Evolutionary conservation across 1,140 invertebrate species (phyloP).

Genomic region (Tetraneura akinire): DNA sequence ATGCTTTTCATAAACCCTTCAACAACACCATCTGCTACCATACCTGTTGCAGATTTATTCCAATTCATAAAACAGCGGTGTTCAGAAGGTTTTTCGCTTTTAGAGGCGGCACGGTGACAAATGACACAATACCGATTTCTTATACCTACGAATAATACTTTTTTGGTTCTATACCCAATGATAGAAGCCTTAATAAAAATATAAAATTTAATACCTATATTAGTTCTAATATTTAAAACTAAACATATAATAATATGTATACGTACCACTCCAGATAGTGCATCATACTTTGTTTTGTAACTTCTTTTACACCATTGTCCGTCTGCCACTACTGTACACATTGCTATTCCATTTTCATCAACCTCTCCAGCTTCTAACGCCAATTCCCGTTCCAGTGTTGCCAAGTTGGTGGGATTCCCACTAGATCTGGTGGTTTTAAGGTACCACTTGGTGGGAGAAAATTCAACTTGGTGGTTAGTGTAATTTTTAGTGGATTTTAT

Average conservation of each 20-base stretch:
- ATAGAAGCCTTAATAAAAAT: neutral
- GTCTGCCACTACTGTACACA: constrained; percentile 56
- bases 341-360: constrained; percentile 53
- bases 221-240: neutral
- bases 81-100: neutral
- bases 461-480: no score
- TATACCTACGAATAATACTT: no score
- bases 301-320: no score
- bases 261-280: constrained; percentile 54
- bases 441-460: no score
- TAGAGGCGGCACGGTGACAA: neutral
- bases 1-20: constrained; percentile 55
- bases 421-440: no score
- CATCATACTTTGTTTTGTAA: constrained; percentile 54
- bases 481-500: no score
- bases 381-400: constrained; percentile 53
- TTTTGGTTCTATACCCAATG: neutral
- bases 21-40: constrained; percentile 57
- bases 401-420: no score
- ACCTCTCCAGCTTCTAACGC: constrained; percentile 53
- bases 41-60: constrained; percentile 53
- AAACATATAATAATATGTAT: neutral
- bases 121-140: neutral
- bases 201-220: no score
- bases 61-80: constrained; percentile 57